phyloP scores from a whole-genome alignment of 2,888 invertebrate species.

The Theristus sp. region DNA sequence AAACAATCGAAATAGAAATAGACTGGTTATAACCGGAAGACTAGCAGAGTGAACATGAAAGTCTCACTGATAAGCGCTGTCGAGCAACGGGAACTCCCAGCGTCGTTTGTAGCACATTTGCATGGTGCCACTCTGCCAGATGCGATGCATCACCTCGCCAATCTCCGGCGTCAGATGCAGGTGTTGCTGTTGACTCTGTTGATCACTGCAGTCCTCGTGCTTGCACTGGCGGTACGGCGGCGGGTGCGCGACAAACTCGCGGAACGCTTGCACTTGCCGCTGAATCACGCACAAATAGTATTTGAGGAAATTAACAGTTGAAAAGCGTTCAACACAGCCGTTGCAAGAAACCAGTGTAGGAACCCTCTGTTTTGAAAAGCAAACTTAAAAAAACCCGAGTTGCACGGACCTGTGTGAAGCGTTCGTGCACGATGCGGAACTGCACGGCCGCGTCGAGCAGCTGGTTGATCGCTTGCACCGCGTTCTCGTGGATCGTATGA shows the following conservation, averaged over 20 bases:
- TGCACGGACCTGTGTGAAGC: not conserved
- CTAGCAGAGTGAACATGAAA: not conserved
- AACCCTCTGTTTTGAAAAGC: no score
- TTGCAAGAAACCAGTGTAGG: no score
- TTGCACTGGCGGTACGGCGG: no score
- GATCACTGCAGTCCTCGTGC: no score
- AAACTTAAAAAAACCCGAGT: no score
- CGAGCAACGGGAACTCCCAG: constrained; percentile 12
- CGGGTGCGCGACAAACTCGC: not conserved
- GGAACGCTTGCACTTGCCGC: not conserved
- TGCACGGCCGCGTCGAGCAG: constrained; percentile 11
- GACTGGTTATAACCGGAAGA: not conserved
- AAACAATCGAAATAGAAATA: not conserved
- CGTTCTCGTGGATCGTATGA: constrained; percentile 13
- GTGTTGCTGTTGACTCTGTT: not conserved
- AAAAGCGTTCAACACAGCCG: no score
- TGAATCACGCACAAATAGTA: no score
- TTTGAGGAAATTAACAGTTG: no score
- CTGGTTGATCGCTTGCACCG: constrained; percentile 13
- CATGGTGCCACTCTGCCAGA: constrained; percentile 12
- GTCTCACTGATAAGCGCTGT: constrained; percentile 15
- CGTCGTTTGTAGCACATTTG: constrained; percentile 12
- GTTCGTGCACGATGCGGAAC: constrained; percentile 10
- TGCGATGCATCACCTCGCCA: constrained; percentile 11
- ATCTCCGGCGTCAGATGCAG: not conserved